These are phyloP conservation scores for Phaonia tiefii DNA, from an alignment of 2,888 invertebrate species.

Conservation along the genomic window DNA sequence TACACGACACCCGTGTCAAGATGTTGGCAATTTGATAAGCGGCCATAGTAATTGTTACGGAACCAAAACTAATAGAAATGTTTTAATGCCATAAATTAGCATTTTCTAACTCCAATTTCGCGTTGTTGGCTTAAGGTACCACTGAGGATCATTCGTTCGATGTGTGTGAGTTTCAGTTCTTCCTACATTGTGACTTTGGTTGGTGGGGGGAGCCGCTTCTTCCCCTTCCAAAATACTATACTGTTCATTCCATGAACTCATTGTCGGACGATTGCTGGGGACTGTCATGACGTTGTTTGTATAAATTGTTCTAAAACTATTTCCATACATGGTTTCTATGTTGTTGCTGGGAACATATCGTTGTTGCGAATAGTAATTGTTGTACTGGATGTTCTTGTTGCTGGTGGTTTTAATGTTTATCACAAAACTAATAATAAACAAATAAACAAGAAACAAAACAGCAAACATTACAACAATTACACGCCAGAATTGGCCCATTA, in stretches of 20 bases:
- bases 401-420: slow-evolving; percentile 52
- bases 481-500: slow-evolving; percentile 66
- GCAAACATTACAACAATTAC: slow-evolving; percentile 62
- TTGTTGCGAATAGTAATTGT: slow-evolving; percentile 18
- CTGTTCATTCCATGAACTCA: neutral
- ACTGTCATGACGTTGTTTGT: slow-evolving; percentile 5
- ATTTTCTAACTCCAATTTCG: slow-evolving; percentile 52
- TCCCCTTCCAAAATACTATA: too few relatives aligned
- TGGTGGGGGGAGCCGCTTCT: too few relatives aligned
- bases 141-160: too few relatives aligned
- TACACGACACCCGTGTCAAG: slow-evolving; percentile 69
- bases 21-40: slow-evolving; percentile 74
- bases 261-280: neutral
- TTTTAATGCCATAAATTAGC: slow-evolving; percentile 76
- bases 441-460: slow-evolving; percentile 31
- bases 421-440: slow-evolving; percentile 65
- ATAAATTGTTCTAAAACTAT: slow-evolving; percentile 16
- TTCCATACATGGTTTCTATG: neutral
- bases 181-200: too few relatives aligned
- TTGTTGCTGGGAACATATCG: slow-evolving; percentile 2
- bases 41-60: slow-evolving; percentile 73
- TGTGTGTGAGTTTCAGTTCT: too few relatives aligned
- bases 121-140: too few relatives aligned
- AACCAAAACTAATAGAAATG: slow-evolving; percentile 73
- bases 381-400: slow-evolving; percentile 16